phyloP scores from a whole-genome alignment of 2,888 invertebrate species.

The Hypomecis punctinalis region DNA sequence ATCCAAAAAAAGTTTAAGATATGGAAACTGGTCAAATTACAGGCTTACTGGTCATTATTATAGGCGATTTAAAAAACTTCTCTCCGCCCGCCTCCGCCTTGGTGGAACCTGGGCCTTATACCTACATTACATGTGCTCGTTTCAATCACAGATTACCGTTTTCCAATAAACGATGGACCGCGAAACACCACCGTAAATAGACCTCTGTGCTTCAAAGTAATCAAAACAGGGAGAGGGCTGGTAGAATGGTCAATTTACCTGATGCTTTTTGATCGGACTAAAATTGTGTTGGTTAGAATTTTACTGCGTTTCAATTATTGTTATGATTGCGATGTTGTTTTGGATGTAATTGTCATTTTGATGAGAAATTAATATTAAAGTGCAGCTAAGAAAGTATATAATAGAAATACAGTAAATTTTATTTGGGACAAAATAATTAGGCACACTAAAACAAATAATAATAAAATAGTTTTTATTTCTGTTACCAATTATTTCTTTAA shows the following conservation, averaged over 20 bases:
- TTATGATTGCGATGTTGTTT: background rate
- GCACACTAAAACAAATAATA: too few relatives aligned
- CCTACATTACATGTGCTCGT: constrained; percentile 10
- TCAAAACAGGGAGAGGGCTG: background rate
- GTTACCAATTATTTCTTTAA: too few relatives aligned
- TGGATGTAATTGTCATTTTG: background rate
- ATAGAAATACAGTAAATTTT: too few relatives aligned
- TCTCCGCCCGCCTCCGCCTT: too few relatives aligned
- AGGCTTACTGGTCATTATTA: too few relatives aligned
- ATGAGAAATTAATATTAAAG: too few relatives aligned
- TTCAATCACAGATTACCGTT: constrained; percentile 36
- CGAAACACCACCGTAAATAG: constrained; percentile 21
- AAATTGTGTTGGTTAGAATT: constrained; percentile 26
- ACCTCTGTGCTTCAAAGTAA: constrained; percentile 9
- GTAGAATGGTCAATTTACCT: constrained; percentile 30
- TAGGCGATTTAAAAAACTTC: too few relatives aligned
- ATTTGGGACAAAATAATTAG: too few relatives aligned
- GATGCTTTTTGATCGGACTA: constrained; percentile 33
- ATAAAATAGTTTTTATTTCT: too few relatives aligned
- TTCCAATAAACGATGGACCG: constrained; percentile 35
- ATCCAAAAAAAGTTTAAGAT: too few relatives aligned
- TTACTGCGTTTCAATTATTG: constrained; percentile 23
- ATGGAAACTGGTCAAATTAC: too few relatives aligned
- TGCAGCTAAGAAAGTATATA: too few relatives aligned
- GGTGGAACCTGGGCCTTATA: background rate